phyloP scores from a whole-genome alignment of 2,797 vertebrate species.

The Aeoliscus strigatus region DNA sequence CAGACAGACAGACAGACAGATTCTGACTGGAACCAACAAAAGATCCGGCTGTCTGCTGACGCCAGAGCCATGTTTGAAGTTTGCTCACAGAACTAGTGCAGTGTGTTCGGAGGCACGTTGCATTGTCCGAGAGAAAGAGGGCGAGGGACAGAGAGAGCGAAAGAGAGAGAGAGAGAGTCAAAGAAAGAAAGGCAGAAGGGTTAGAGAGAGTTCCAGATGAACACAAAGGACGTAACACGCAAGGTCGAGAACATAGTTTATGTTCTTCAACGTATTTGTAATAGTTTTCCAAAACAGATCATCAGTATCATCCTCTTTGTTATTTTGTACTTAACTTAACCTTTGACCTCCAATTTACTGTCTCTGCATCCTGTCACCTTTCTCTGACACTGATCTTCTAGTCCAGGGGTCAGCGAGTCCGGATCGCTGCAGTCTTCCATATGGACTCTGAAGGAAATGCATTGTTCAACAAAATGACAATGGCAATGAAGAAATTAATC shows the following conservation, averaged over 20 bases:
- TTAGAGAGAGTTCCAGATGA: conserved; percentile 38
- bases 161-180: conserved; percentile 29
- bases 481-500: no score
- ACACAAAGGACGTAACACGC: conserved; percentile 58
- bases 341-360: no score
- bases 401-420: no score
- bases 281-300: no score
- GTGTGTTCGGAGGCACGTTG: conserved; percentile 51
- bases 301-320: no score
- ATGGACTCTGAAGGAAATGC: no score
- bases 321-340: no score
- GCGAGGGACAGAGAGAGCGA: conserved; percentile 6
- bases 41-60: conserved; percentile 52
- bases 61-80: conserved; percentile 44
- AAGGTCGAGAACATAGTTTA: conserved; percentile 33
- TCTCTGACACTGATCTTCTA: no score
- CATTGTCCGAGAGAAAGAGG: conserved; percentile 29
- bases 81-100: conserved; percentile 41
- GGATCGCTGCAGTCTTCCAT: no score
- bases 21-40: conserved; percentile 36
- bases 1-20: conserved; percentile 27
- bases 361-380: no score
- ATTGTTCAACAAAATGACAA: no score
- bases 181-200: conserved; percentile 21
- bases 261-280: conserved; percentile 26